These are phyloP conservation scores for Idaea straminata DNA, from an alignment of 2,888 invertebrate species.

Conservation along the genomic window DNA sequence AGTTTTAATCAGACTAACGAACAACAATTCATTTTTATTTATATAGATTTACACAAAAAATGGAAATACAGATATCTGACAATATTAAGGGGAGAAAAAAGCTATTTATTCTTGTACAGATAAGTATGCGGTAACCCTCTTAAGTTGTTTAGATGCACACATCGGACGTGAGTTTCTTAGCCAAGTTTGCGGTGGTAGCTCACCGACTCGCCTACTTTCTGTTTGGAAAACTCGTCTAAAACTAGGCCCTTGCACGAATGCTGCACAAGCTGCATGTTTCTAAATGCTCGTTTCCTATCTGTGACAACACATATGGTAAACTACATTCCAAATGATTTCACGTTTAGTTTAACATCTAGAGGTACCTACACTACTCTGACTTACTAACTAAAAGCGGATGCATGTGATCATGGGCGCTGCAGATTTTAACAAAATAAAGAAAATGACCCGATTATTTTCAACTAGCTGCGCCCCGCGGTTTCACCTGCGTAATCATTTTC, in stretches of 20 bases:
- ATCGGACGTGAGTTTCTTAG: slow-evolving; percentile 28
- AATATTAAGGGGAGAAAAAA: no score
- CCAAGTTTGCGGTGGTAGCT: slow-evolving; percentile 45
- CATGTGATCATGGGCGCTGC: no score
- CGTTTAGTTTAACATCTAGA: slow-evolving; percentile 13
- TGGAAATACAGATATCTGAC: no score
- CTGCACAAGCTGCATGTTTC: slow-evolving; percentile 58
- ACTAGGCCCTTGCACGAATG: slow-evolving; percentile 61
- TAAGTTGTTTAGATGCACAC: background rate
- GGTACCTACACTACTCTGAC: background rate
- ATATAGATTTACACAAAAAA: no score
- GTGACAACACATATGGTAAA: slow-evolving; percentile 27
- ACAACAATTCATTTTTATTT: no score
- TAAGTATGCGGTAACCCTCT: background rate
- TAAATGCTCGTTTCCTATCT: slow-evolving; percentile 51
- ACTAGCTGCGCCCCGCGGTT: no score
- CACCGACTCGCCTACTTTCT: slow-evolving; percentile 65
- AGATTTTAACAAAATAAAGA: no score
- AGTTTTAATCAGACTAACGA: no score
- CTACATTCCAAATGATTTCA: slow-evolving; percentile 27
- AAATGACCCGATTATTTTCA: no score
- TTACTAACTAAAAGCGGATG: background rate
- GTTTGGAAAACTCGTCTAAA: slow-evolving; percentile 72
- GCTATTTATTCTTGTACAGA: background rate
- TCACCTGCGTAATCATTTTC: no score